These are phyloP conservation scores for Axis porcinus DNA, from an alignment of 2,113 vertebrate species.

Conservation along the genomic window DNA sequence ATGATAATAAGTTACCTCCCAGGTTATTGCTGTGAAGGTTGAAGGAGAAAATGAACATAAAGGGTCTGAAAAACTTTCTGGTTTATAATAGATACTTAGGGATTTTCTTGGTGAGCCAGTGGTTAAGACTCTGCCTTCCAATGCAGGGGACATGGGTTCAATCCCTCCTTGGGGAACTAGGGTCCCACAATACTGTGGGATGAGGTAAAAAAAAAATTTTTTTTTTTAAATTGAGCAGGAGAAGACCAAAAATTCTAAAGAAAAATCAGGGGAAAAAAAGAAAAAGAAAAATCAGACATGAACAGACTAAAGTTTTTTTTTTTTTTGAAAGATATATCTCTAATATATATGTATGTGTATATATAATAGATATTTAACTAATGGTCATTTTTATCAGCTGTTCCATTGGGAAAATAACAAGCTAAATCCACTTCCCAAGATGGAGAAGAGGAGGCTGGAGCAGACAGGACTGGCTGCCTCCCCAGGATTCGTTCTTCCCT, in stretches of 20 bases:
- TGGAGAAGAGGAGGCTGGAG: background rate
- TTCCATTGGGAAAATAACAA: background rate
- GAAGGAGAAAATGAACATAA: background rate
- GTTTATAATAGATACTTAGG: background rate
- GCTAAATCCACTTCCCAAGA: background rate
- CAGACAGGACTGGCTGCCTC: background rate
- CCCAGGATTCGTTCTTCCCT: background rate
- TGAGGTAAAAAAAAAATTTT: rapidly evolving
- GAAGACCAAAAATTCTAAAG: background rate
- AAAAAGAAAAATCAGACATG: background rate
- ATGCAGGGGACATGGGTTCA: background rate
- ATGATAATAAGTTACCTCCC: no score
- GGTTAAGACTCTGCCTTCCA: background rate
- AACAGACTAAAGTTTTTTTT: background rate
- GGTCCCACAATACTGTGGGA: background rate
- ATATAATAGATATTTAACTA: background rate
- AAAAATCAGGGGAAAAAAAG: background rate
- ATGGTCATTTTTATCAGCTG: background rate
- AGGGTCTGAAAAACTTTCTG: background rate
- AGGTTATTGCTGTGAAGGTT: background rate
- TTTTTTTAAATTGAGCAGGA: background rate
- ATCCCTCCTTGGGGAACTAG: background rate
- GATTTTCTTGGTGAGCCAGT: background rate
- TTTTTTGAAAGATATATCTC: background rate
- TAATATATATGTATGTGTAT: background rate